Conservation (phyloP, 2,888 invertebrate genomes). For the Leptinotarsa haldemani region DNA sequence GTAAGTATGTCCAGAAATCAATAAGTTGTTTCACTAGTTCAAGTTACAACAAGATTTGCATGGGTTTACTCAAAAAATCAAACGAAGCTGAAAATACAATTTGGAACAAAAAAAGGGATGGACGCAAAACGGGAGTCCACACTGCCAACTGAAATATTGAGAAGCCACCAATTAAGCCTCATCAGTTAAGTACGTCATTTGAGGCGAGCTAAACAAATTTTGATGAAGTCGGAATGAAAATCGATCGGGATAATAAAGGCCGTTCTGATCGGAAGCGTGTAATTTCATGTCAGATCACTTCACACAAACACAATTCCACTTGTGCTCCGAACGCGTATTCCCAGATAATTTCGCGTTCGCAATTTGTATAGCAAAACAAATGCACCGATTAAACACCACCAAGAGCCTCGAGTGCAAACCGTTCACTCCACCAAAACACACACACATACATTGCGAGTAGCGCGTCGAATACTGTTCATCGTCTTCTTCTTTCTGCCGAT, state of each 20-base stretch:
- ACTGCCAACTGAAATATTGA: neutral
- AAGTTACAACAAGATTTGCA: neutral
- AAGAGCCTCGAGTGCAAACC: constrained; percentile 15
- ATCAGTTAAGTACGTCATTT: no score
- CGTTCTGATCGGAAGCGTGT: neutral
- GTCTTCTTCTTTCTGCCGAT: constrained; percentile 46
- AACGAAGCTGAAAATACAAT: neutral
- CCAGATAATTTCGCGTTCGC: neutral
- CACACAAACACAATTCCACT: constrained; percentile 6
- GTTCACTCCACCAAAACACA: constrained; percentile 39
- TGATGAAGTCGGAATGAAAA: neutral
- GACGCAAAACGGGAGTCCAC: neutral
- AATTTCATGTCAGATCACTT: constrained; percentile 7
- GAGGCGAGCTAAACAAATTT: neutral
- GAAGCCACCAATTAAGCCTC: no score
- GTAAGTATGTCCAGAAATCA: no score
- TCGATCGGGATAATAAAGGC: neutral
- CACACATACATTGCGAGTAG: constrained; percentile 47
- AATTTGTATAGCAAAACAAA: constrained; percentile 7
- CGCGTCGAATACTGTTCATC: constrained; percentile 44
- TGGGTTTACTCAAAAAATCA: neutral
- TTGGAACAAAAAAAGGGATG: neutral
- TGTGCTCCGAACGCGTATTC: neutral
- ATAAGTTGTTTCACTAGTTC: neutral
- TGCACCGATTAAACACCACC: constrained; percentile 16